Evolutionary conservation across 2,888 invertebrate species (phyloP), one percentile per base, ranked within the genome.

Genomic region (Luperina nickerlii): DNA sequence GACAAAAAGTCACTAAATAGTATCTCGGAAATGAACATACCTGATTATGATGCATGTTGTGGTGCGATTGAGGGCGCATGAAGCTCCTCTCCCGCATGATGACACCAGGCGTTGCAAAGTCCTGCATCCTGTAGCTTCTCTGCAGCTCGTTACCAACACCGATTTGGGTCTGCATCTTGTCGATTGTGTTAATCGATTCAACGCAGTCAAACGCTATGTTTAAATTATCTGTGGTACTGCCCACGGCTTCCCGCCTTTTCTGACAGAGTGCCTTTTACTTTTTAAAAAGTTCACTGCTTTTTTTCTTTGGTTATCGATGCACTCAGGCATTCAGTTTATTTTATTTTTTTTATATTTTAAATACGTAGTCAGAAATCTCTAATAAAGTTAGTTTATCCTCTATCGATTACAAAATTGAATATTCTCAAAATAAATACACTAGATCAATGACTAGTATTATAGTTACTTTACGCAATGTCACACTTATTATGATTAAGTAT

Each of bases 21-120:
- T 51, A 32, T 67, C 13, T 32, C 51, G 48, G 27, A 68, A 72
- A 65, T 32, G 0, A 57, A 82, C 76, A 89, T 89, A 97, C 97
- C 97, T 97, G 97, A 94, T 96, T 96, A 92, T 97, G 97, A 94
- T 97, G 97, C 94, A 97, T 95, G 86, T 96, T 97, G 92, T 97
- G 97, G 92, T 97, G 97, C 5, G 96, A 97, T 90, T 97, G 98
- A 68, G 97, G 97, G 82, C 98, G 97, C 76, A 98, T 97, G 94
- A 98, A 98, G 94, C 98, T 98, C 88, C 98, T 96, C 94, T 98
- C 98, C 87, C 98, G 95, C 93, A 97, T 97, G 91, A 98, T 97
- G 88, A 98, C 97, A 80, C 96, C 95, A 68, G 97, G 96, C 62
- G 97, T 92, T 74, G 97, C 96, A 91, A 97, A 97, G 91, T 97